phyloP scores from a whole-genome alignment of 2,797 vertebrate species.

The Pithecia hirsuta region DNA sequence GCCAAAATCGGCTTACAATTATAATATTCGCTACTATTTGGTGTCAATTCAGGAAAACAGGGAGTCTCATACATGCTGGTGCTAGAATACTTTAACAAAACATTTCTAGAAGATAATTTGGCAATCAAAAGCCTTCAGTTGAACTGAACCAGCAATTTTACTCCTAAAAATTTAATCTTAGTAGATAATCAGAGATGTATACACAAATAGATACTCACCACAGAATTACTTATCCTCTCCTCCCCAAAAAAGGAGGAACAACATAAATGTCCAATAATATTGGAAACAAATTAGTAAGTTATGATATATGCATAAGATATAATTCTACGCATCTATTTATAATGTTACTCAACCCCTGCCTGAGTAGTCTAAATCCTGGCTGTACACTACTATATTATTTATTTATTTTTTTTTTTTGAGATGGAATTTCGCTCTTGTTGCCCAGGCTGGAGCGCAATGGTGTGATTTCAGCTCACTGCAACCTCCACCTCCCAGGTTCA shows the following conservation, averaged over 20 bases:
- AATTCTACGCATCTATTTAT: background rate
- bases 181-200: constrained; percentile 1
- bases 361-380: background rate
- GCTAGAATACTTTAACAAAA: background rate
- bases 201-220: background rate
- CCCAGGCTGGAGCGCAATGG: background rate
- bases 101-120: background rate
- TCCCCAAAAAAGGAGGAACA: background rate
- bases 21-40: background rate
- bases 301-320: no score
- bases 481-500: background rate
- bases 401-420: background rate
- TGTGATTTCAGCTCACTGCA: background rate
- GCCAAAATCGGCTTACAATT: background rate
- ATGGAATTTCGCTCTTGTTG: background rate
- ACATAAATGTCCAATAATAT: background rate
- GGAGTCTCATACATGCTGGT: background rate
- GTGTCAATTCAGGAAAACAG: background rate
- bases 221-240: background rate
- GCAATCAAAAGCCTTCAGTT: background rate
- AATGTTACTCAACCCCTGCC: background rate
- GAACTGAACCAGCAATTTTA: background rate
- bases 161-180: background rate
- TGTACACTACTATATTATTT: background rate
- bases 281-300: background rate